Evolutionary conservation across 2,888 invertebrate genomes (phyloP).

Genomic region (Drosophila macrospina): DNA sequence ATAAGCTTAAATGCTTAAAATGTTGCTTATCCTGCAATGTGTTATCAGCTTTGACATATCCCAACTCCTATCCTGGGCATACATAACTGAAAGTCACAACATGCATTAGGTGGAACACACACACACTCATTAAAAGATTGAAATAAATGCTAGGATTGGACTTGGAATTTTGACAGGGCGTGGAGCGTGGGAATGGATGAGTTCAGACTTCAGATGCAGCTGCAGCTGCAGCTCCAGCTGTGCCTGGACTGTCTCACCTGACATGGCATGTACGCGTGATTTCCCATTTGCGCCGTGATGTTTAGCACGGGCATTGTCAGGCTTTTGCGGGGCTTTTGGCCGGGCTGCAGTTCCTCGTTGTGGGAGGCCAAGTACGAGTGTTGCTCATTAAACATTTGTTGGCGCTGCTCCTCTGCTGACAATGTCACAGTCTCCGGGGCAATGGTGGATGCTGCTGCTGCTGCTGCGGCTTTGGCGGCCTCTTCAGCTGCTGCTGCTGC

Average conservation of each 20-base stretch:
- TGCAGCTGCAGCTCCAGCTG: neutral
- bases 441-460: conserved; percentile 54
- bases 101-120: conserved; percentile 10
- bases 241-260: conserved; percentile 87
- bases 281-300: conserved; percentile 95
- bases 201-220: neutral
- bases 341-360: conserved; percentile 53
- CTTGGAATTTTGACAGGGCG: conserved; percentile 7
- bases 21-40: no score
- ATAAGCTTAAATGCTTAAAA: no score
- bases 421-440: conserved; percentile 57
- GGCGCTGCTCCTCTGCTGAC: conserved; percentile 75
- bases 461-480: conserved; percentile 54
- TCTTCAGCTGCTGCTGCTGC: conserved; percentile 66
- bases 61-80: no score
- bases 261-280: conserved; percentile 96
- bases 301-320: conserved; percentile 87
- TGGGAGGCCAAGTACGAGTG: conserved; percentile 80
- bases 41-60: no score
- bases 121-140: neutral
- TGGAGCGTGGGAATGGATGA: neutral
- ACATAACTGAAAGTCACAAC: neutral
- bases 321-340: conserved; percentile 61
- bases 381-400: conserved; percentile 76
- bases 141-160: conserved; percentile 11